A percentile compares a stretch with the other conserved stretches of the same genome.
phyloP scores from a whole-genome alignment of 2,888 invertebrate species.

The Cephus nigrinus region DNA sequence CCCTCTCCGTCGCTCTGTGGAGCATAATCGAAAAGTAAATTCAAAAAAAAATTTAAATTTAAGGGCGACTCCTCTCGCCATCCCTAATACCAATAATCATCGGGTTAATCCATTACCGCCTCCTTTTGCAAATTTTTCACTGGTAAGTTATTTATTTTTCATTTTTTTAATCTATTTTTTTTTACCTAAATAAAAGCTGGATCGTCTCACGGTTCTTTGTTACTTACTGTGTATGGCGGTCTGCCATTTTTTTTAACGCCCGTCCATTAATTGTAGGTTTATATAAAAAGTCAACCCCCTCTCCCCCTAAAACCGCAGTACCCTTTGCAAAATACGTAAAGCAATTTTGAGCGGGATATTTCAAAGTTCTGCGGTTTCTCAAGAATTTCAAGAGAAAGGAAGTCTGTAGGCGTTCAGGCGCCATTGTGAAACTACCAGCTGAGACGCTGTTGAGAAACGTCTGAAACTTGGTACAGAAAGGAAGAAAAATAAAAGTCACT shows the following conservation, averaged over 20 bases:
- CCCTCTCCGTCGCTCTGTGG: neutral
- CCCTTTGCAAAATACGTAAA: neutral
- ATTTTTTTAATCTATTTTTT: neutral
- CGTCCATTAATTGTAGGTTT: neutral
- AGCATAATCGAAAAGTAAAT: neutral
- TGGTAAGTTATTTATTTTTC: neutral
- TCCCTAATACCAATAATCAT: constrained; percentile 32
- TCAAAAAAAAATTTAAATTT: constrained; percentile 8
- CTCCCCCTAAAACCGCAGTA: neutral
- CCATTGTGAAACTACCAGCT: neutral
- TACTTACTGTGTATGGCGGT: neutral
- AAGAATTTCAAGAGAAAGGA: neutral
- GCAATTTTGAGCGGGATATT: neutral
- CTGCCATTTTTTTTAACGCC: neutral
- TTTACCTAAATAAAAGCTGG: neutral
- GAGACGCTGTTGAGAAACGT: neutral
- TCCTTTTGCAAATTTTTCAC: neutral
- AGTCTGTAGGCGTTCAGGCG: neutral
- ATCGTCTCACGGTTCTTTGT: neutral
- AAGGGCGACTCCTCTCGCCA: constrained; percentile 2
- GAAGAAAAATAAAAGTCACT: neutral
- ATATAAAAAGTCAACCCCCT: neutral
- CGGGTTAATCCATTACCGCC: constrained; percentile 24
- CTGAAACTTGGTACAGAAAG: neutral
- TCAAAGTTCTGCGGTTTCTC: neutral